Evolutionary conservation across 92 coral and sea anemone species (phyloP), one percentile per base, ranked within the genome.

Genomic region (Epizoanthus rinbou): DNA sequence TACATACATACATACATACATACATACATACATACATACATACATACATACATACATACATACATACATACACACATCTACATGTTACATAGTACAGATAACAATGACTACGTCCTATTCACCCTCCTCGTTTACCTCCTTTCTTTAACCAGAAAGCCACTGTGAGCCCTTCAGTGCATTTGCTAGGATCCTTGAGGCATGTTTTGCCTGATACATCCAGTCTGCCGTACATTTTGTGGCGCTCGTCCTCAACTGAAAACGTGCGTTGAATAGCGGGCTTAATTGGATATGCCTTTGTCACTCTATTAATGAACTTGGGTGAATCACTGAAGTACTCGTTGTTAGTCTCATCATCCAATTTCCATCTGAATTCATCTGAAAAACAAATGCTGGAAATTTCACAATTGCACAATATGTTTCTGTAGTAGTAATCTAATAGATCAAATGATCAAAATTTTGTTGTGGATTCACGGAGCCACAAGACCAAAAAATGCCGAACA

Each of bases 111-210:
- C 3, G 43, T 37, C 6, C 31, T 28, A 28, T 28, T 28, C 31
- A 28, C 31, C 31, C 31, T 28, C 31, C 31, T 67, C 28, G 47
- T 69, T 10, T 62, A 78, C 82, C 82, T 78, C 82, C 72, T 18
- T 78, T 21, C 18, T 78, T 78, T 41, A 78, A 78, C 82, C 82
- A 78, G 82, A 78, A 78, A 19, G 82, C 53, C 18, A 78, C 70
- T 33, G 82, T 62, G 43, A 78, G 64, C 13, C 82, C 82, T 21
- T 78, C 39, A 2, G 14, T 41, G 60, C 82, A 78, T 22, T 21
- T 14, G 37, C 22, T 23, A 47, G 52, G 69, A 13, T 78, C 14
- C 6, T 14, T 11, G 10, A 78, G 17, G 5, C 82, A 78, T 16
- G 69, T 41, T 63, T 4, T 78, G 19, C n/a, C 14, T 0, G 7